Percentiles rank a stretch among this genome's conserved stretches.
These are phyloP conservation scores for Ectobius pallidus DNA, from an alignment of 2,888 invertebrate species.

Conservation along the genomic window DNA sequence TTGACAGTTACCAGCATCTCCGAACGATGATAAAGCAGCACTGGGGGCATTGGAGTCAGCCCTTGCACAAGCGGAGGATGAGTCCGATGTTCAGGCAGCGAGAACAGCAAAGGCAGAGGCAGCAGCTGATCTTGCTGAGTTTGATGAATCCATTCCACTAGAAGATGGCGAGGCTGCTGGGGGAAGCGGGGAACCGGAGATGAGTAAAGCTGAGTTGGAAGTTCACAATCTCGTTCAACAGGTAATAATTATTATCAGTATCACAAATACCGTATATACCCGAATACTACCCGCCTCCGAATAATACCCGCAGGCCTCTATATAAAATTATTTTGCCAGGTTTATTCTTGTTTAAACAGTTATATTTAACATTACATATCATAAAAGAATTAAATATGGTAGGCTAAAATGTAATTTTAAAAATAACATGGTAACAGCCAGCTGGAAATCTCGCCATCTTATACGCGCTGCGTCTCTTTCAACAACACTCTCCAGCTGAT, in stretches of 20 bases:
- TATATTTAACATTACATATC: no score
- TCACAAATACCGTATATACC: no score
- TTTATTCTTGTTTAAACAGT: no score
- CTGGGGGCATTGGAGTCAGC: constrained; percentile 77
- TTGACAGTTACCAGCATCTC: constrained; percentile 37
- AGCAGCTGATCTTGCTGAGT: constrained; percentile 89
- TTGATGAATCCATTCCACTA: constrained; percentile 92
- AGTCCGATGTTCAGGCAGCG: constrained; percentile 91
- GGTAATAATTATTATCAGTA: constrained; percentile 61
- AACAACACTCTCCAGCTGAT: no score
- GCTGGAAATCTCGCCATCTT: no score
- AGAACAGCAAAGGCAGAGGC: constrained; percentile 88
- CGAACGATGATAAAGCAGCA: constrained; percentile 63
- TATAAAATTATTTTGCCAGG: no score
- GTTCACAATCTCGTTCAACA: constrained; percentile 73
- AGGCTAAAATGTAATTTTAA: no score
- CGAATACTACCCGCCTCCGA: no score
- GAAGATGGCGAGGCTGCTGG: constrained; percentile 66
- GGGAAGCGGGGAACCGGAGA: constrained; percentile 58
- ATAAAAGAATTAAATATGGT: no score
- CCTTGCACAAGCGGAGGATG: constrained; percentile 92
- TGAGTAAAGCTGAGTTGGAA: constrained; percentile 76
- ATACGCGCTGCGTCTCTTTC: no score
- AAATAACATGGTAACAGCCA: no score
- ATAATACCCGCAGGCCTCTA: no score